Conservation (phyloP, 2,113 vertebrate species). For the Morone chrysops region DNA sequence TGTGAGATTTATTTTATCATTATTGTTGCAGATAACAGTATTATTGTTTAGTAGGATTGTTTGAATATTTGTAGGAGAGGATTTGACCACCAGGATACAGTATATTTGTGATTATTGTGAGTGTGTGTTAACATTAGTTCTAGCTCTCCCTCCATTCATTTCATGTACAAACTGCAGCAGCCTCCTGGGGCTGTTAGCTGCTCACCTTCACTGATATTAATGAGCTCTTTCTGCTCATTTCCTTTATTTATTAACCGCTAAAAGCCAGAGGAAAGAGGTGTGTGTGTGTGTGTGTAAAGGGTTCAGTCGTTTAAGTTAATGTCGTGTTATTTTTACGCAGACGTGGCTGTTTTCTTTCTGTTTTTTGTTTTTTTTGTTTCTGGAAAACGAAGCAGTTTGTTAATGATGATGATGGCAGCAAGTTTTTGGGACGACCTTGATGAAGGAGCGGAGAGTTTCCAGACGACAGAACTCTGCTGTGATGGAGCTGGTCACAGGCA, state of each 20-base stretch:
- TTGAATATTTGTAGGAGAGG: not conserved
- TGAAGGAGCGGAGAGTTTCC: constrained; percentile 28
- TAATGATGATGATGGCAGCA: constrained; percentile 65
- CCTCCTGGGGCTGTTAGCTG: constrained; percentile 63
- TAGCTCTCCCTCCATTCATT: constrained; percentile 29
- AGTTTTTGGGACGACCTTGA: constrained; percentile 53
- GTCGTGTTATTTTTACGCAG: constrained; percentile 61
- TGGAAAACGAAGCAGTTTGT: constrained; percentile 58
- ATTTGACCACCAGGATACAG: not conserved
- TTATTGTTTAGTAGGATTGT: not conserved
- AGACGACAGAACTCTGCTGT: not conserved
- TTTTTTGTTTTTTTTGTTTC: constrained; percentile 27
- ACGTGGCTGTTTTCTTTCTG: constrained; percentile 42
- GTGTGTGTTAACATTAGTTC: constrained; percentile 29
- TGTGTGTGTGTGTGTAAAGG: constrained; percentile 8
- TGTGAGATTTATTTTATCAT: too few relatives aligned
- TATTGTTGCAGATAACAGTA: not conserved
- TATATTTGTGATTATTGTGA: constrained; percentile 11
- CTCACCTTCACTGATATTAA: constrained; percentile 75
- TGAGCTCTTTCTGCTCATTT: constrained; percentile 64
- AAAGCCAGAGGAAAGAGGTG: constrained; percentile 38
- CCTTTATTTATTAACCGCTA: constrained; percentile 69
- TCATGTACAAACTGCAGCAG: constrained; percentile 56
- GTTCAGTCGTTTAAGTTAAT: constrained; percentile 57
- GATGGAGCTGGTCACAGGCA: not conserved